phyloP scores from a whole-genome alignment of 2,888 invertebrate genomes.

The Drosophila sordidula region DNA sequence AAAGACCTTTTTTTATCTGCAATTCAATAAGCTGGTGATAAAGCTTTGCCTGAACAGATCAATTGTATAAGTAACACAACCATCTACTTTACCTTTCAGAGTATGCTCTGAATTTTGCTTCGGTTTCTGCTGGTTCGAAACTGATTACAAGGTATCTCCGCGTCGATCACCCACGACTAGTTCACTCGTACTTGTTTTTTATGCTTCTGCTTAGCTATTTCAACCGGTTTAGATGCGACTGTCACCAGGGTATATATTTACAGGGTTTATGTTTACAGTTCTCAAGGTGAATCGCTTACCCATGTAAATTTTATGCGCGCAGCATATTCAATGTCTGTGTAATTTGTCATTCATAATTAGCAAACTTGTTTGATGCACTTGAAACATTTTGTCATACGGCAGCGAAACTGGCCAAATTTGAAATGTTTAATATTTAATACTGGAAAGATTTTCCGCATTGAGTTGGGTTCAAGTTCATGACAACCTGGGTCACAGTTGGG shows the following conservation, averaged over 20 bases:
- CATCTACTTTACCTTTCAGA: too few relatives aligned
- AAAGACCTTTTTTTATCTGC: too few relatives aligned
- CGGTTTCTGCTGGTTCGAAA: neutral
- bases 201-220: constrained; percentile 40
- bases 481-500: constrained; percentile 37
- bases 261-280: constrained; percentile 42
- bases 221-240: constrained; percentile 65
- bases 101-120: too few relatives aligned
- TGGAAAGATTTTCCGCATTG: constrained; percentile 34
- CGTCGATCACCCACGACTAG: neutral
- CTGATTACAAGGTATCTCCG: neutral
- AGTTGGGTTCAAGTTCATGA: constrained; percentile 41
- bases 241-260: constrained; percentile 32
- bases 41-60: too few relatives aligned
- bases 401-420: constrained; percentile 1
- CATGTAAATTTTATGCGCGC: constrained; percentile 59
- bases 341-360: constrained; percentile 63
- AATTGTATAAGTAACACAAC: too few relatives aligned
- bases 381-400: constrained; percentile 24
- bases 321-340: constrained; percentile 42
- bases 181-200: neutral
- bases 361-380: constrained; percentile 70
- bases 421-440: constrained; percentile 34
- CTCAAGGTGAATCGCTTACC: constrained; percentile 67
- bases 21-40: too few relatives aligned